These are phyloP conservation scores for Chelonia mydas DNA, from an alignment of 2,797 vertebrate species.

Conservation along the genomic window DNA sequence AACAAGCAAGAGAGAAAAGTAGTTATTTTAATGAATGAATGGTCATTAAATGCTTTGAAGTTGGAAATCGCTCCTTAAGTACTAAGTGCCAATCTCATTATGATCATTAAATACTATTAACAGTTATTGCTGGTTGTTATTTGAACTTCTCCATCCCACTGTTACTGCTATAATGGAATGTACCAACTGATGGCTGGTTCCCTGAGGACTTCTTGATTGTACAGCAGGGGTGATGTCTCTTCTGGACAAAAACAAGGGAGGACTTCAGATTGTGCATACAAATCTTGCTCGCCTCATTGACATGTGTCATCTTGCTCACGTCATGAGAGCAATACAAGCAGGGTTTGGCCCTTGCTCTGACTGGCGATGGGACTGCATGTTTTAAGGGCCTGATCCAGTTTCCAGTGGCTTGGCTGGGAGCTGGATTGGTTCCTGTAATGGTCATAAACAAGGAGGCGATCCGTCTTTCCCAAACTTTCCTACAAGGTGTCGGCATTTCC, in stretches of 20 bases:
- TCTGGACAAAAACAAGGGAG: not conserved
- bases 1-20: not conserved
- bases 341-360: not conserved
- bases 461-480: rapidly evolving
- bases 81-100: not conserved
- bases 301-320: not conserved
- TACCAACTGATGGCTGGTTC: not conserved
- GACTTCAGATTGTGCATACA: not conserved
- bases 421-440: not conserved
- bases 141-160: not conserved
- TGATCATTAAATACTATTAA: not conserved
- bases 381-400: not conserved
- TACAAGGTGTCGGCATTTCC: not conserved
- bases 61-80: not conserved
- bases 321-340: not conserved
- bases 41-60: not conserved
- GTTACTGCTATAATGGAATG: not conserved
- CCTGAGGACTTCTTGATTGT: not conserved
- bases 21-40: not conserved
- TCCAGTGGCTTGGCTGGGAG: not conserved
- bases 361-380: not conserved
- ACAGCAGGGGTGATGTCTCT: not conserved
- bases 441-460: not conserved
- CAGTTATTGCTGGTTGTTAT: not conserved
- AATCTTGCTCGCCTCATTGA: not conserved